phyloP scores from a whole-genome alignment of 2,113 vertebrate genomes.

The Callipepla californica region DNA sequence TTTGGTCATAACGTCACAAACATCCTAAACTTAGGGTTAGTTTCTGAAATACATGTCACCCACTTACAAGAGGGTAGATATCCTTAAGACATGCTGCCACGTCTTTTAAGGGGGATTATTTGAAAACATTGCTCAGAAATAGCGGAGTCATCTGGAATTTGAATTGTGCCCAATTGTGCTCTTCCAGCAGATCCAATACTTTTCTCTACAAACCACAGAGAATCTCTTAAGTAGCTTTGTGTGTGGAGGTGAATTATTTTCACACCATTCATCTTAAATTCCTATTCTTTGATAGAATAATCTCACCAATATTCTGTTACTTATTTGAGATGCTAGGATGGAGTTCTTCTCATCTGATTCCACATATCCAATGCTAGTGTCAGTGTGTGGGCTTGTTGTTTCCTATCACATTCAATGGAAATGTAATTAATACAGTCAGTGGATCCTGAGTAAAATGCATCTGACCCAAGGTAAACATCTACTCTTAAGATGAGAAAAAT shows the following conservation, averaged over 20 bases:
- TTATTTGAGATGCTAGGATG: neutral
- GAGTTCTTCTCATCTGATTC: neutral
- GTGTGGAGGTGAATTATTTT: neutral
- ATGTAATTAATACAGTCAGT: neutral
- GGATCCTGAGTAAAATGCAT: neutral
- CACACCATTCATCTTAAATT: neutral
- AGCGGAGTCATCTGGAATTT: neutral
- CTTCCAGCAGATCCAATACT: neutral
- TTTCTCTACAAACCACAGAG: neutral
- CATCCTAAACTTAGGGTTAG: neutral
- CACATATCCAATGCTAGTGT: neutral
- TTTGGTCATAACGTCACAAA: neutral
- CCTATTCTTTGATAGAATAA: neutral
- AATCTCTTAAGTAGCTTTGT: neutral
- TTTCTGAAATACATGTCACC: neutral
- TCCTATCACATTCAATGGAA: fast-evolving
- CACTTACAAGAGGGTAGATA: neutral
- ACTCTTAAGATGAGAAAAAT: neutral
- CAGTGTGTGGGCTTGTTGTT: fast-evolving
- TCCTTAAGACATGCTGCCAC: neutral
- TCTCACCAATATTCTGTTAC: neutral
- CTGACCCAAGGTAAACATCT: neutral
- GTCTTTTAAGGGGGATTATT: neutral
- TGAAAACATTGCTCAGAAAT: neutral
- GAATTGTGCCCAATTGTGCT: neutral